phyloP scores from a whole-genome alignment of 2,888 invertebrate genomes.

The Acleris sparsana region DNA sequence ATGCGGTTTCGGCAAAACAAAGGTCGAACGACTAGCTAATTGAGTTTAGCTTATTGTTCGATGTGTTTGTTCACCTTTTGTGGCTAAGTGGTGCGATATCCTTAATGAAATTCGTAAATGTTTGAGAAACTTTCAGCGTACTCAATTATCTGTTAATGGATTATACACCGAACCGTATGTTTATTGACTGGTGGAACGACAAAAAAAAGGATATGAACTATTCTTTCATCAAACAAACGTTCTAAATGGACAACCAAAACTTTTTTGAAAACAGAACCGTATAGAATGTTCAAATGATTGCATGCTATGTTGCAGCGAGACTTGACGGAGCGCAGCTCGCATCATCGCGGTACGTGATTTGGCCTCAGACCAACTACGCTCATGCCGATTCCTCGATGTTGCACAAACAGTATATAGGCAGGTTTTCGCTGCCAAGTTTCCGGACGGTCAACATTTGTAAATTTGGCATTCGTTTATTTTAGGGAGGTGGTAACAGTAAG shows the following conservation, averaged over 20 bases:
- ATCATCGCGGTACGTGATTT: conserved; percentile 63
- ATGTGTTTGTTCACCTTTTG: conserved; percentile 23
- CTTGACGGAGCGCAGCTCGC: conserved; percentile 37
- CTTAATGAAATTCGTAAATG: conserved; percentile 14
- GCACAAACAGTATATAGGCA: conserved; percentile 27
- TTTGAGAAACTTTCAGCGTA: background rate
- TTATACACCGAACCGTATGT: too few relatives aligned
- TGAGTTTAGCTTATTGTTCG: conserved; percentile 14
- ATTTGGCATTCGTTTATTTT: conserved; percentile 22
- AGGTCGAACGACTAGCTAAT: conserved; percentile 23
- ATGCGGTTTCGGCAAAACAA: conserved; percentile 58
- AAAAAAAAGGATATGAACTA: too few relatives aligned
- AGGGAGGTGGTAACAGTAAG: background rate
- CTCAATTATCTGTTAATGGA: background rate
- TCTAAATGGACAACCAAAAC: conserved; percentile 4
- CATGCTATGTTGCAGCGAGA: conserved; percentile 25
- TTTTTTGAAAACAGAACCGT: conserved; percentile 25
- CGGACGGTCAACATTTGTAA: conserved; percentile 27
- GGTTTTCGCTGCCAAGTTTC: conserved; percentile 32
- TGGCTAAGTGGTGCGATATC: conserved; percentile 6
- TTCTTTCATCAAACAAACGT: too few relatives aligned
- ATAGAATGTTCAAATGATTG: conserved; percentile 21
- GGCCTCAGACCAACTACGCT: conserved; percentile 65
- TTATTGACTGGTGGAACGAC: too few relatives aligned
- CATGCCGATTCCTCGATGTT: conserved; percentile 45